These are phyloP conservation scores for Tuberolachnus salignus DNA, from an alignment of 2,888 invertebrate genomes.

Conservation along the genomic window DNA sequence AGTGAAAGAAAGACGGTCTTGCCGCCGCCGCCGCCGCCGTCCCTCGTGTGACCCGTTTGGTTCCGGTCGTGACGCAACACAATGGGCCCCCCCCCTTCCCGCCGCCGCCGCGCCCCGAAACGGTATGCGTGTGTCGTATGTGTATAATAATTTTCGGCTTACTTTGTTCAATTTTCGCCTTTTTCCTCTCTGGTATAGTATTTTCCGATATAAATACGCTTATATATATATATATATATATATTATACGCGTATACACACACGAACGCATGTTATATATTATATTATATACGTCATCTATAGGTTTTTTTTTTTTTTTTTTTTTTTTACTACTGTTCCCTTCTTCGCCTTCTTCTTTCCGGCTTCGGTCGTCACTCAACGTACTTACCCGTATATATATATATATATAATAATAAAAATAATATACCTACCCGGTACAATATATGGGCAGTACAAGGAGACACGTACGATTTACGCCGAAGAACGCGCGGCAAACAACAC, in stretches of 20 bases:
- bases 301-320: conserved; percentile 24
- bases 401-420: no score
- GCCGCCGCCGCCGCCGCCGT: no score
- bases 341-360: conserved; percentile 11
- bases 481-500: conserved; percentile 14
- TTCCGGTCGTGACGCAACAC: conserved; percentile 50
- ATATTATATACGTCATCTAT: not conserved
- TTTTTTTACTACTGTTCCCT: not conserved
- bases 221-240: not conserved
- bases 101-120: conserved; percentile 24
- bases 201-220: not conserved
- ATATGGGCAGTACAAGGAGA: conserved; percentile 47
- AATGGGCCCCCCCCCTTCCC: conserved; percentile 32
- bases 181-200: conserved; percentile 33
- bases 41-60: no score
- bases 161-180: conserved; percentile 52
- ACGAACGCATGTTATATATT: not conserved
- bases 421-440: no score
- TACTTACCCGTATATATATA: no score
- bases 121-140: conserved; percentile 44
- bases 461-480: conserved; percentile 44
- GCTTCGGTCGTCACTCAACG: conserved; percentile 48
- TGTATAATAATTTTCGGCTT: conserved; percentile 46
- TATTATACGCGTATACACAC: not conserved
- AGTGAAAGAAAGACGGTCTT: no score